Evolutionary conservation across 2,113 vertebrate genomes (phyloP), one percentile per base, ranked within the genome.

Genomic region (Brachyistius frenatus): DNA sequence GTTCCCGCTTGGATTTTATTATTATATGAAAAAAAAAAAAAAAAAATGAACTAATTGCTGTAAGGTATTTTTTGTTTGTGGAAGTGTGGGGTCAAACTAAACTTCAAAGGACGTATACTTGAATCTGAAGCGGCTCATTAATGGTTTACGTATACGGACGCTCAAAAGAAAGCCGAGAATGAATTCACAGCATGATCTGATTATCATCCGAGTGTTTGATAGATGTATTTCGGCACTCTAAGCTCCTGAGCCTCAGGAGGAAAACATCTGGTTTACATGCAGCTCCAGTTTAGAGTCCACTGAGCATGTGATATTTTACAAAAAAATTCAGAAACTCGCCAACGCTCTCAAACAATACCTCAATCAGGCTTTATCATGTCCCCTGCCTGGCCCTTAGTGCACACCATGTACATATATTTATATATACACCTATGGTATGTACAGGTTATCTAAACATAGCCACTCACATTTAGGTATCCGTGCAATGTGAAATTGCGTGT

Each of bases 101-200:
- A 78, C 73, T 86, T 74, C 32, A 69, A 81, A 77, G 61, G 56
- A 86, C 57, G 60, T 10, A 57, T n/a, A 56, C 69, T 78, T 67
- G 14, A 76, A 77, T 80, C 47, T 70, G 44, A 57, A 80, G 64
- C 60, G 57, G 66, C 58, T 78, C 72, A 73, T 75, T 80, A 81
- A 80, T 44, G 30, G 44, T 44, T 83, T 13, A 61, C 66, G 66
- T 62, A 30, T 58, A 41, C 10, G 46, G 63, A 60, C 58, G 56
- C 37, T 83, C 8, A 69, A 76, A 77, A 79, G 64, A 80, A 69
- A 32, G 32, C 37, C 52, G 55, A 73, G 69, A 80, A 73, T 72
- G 41, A 47, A 9, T 8, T 70, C 41, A 3, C 69, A 37, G 76
- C 35, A 31, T 75, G 47, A 68, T 80, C 67, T 76, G 33, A 75